Base-by-base conservation (phyloP, 64 coral and sea anemone species). In the Acropora tenuis region DNA sequence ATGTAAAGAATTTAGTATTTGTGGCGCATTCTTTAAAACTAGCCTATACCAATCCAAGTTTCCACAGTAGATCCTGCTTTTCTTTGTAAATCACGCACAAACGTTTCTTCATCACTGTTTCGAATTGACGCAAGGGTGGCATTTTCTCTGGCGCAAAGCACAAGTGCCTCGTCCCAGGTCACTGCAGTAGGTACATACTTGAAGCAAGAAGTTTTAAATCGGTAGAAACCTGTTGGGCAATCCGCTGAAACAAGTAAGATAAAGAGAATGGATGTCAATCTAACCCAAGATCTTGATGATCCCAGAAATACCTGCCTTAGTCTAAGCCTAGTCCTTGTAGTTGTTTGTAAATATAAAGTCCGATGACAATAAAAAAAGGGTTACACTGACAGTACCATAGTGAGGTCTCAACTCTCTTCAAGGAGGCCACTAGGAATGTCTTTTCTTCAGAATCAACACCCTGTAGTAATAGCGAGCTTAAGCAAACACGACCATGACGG, bases 191-290 rank as follows among this genome's bases (percentile, higher is more conserved):
- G 67, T 65, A 94, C 89, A 12, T 94, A 94, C 20, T 89, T 92
- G 85, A 98, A 98, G 74, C 96, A 98, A 13, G 92, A 94, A 3
- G 96, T 91, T 1, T 67, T 89, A 81, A 92, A 94, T 30, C 96
- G 78, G 46, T 85, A 73, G 50, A 90, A 98, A 45, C 96, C 96
- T n/a, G 79, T 17, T 5, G 96, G 88, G 88, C 96, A 98, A 4
- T 92, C 91, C 11, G 96, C 96, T 98, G 74, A 5, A 84, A 87
- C 48, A 60, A 4, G 30, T 85, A 52, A 86, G 1, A 68, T 41
- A 46, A 66, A 58, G 47, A 61, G 16, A 83, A 17, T 1, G 6
- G 17, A 1, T 41, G 6, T 43, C 8, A 41, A 10, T 1, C 6
- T 10, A 55, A 13, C 60, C 10, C 13, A 63, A 63, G 16, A 63